Conservation (phyloP, 2,113 vertebrate genomes). For the Aleadryas rufinucha region DNA sequence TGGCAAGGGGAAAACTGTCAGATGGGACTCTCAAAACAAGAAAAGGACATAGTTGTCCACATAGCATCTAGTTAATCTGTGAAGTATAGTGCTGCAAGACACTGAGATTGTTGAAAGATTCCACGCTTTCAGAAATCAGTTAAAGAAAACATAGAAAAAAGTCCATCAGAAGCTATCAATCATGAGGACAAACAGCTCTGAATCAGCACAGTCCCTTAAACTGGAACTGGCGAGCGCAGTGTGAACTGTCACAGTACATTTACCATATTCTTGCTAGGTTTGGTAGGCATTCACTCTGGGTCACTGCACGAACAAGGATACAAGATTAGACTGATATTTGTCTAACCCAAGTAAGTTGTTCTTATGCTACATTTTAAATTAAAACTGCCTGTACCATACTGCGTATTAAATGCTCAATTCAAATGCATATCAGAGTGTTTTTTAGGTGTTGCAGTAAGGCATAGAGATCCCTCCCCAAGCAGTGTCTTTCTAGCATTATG, state of each 20-base stretch:
- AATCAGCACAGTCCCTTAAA: neutral
- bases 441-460: neutral
- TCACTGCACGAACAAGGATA: neutral
- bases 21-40: neutral
- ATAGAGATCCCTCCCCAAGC: neutral
- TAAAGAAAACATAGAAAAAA: neutral
- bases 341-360: neutral
- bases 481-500: neutral
- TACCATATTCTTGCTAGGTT: neutral
- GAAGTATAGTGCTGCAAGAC: neutral
- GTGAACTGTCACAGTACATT: rapidly evolving
- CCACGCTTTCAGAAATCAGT: neutral
- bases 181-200: neutral
- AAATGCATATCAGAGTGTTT: neutral
- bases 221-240: neutral
- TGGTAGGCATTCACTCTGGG: neutral
- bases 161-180: neutral
- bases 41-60: neutral
- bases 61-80: neutral
- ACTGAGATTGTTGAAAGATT: neutral
- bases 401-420: neutral
- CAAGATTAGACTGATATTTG: rapidly evolving
- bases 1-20: neutral
- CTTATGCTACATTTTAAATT: neutral
- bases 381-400: neutral